Conservation (phyloP, 2,797 vertebrate species). For the Sternarchorhynchus goeldii region DNA sequence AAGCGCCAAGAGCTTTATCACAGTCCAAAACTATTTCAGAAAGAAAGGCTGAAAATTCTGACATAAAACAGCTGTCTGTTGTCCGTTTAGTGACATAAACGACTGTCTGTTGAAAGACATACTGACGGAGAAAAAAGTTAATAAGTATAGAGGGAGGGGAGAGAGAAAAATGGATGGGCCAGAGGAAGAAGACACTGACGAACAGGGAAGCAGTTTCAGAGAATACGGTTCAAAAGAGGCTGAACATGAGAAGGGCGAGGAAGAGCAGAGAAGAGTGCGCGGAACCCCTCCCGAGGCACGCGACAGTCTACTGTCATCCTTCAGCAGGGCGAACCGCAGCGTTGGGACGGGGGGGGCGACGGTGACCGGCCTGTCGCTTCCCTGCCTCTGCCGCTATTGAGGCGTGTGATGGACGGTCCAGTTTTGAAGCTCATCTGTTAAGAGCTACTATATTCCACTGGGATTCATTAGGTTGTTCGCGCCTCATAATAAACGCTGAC, state of each 20-base stretch:
- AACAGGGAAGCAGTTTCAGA: too few relatives aligned
- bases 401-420: conserved; percentile 37
- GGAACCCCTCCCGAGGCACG: conserved; percentile 32
- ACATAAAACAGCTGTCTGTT: too few relatives aligned
- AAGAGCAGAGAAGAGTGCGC: conserved; percentile 6
- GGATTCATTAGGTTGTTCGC: conserved; percentile 20
- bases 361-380: conserved; percentile 2
- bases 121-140: too few relatives aligned
- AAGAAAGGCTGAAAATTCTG: too few relatives aligned
- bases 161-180: background rate
- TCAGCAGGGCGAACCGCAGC: conserved; percentile 34
- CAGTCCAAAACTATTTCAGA: too few relatives aligned
- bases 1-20: background rate
- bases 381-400: conserved; percentile 46
- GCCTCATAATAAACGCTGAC: conserved; percentile 20
- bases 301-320: conserved; percentile 23
- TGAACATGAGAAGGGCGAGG: background rate
- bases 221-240: too few relatives aligned
- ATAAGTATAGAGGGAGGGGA: background rate
- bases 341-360: conserved; percentile 32
- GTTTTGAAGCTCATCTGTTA: conserved; percentile 47
- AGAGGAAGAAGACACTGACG: too few relatives aligned
- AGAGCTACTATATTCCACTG: conserved; percentile 26
- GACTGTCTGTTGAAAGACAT: too few relatives aligned
- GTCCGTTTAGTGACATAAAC: too few relatives aligned